These are phyloP conservation scores for Ctenodactylus gundi DNA, from an alignment of 2,113 vertebrate species.

Conservation along the genomic window DNA sequence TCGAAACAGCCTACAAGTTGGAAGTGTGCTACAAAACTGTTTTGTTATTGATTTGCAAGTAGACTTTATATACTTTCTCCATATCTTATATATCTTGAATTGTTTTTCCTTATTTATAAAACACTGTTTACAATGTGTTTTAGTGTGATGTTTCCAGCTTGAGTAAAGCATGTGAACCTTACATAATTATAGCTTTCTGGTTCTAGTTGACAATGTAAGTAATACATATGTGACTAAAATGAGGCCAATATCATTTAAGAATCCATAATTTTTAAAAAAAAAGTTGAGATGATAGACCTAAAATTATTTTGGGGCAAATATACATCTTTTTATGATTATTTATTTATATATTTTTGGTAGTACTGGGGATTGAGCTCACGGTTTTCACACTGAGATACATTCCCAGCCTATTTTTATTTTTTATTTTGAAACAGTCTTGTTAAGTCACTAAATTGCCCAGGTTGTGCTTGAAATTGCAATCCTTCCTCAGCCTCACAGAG, in stretches of 20 bases:
- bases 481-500: too few relatives aligned
- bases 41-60: neutral
- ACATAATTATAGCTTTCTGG: too few relatives aligned
- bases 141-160: neutral
- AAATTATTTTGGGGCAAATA: slow-evolving; percentile 3
- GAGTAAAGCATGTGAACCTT: neutral
- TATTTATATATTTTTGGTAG: too few relatives aligned
- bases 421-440: too few relatives aligned
- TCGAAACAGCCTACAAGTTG: neutral
- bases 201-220: neutral
- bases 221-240: neutral
- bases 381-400: too few relatives aligned
- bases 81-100: neutral
- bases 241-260: neutral
- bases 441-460: too few relatives aligned
- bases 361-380: too few relatives aligned
- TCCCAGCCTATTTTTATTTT: too few relatives aligned
- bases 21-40: neutral
- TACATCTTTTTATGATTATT: too few relatives aligned
- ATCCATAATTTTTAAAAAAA: slow-evolving; percentile 7
- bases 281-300: neutral
- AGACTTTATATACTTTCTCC: neutral
- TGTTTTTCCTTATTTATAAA: slow-evolving; percentile 2
- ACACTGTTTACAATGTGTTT: neutral
- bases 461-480: too few relatives aligned